A percentile compares a stretch with the other conserved stretches of the same genome.
These are phyloP conservation scores for Drosophila neotestacea DNA, from an alignment of 2,888 invertebrate genomes.

Conservation along the genomic window DNA sequence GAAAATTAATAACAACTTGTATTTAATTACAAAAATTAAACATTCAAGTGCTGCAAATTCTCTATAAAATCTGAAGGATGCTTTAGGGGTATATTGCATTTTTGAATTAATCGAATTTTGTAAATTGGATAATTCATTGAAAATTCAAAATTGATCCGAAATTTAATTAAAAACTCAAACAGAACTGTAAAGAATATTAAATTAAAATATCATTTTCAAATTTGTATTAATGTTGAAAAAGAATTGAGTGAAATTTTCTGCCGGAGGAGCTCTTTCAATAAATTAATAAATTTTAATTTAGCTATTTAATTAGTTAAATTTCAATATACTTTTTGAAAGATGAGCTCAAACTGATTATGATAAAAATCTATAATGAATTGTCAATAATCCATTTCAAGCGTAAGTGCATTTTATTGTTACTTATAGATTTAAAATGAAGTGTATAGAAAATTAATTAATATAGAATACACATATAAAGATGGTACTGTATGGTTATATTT, in stretches of 20 bases:
- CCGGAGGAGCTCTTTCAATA: too few species aligned
- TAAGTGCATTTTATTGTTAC: too few species aligned
- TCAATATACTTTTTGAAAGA: not conserved
- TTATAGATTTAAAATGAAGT: not conserved
- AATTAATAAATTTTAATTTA: too few species aligned
- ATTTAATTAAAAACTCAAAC: not conserved
- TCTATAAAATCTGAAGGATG: not conserved
- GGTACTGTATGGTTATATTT: too few species aligned
- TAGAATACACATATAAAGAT: too few species aligned
- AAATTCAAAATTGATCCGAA: not conserved
- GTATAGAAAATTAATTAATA: not conserved
- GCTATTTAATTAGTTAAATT: not conserved
- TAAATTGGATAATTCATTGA: not conserved
- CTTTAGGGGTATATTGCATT: not conserved
- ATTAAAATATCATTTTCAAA: not conserved
- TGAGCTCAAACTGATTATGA: too few species aligned
- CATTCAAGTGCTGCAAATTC: slow-evolving; percentile 2
- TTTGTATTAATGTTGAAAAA: too few species aligned
- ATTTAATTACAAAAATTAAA: slow-evolving; percentile 13
- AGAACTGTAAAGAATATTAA: not conserved
- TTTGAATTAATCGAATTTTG: not conserved
- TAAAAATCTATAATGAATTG: not conserved
- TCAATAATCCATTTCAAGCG: not conserved
- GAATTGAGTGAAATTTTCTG: too few species aligned
- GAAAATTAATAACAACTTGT: slow-evolving; percentile 30